Evolutionary conservation across 2,797 vertebrate genomes (phyloP), one percentile per base, ranked within the genome.

Genomic region (Nyctibius grandis): DNA sequence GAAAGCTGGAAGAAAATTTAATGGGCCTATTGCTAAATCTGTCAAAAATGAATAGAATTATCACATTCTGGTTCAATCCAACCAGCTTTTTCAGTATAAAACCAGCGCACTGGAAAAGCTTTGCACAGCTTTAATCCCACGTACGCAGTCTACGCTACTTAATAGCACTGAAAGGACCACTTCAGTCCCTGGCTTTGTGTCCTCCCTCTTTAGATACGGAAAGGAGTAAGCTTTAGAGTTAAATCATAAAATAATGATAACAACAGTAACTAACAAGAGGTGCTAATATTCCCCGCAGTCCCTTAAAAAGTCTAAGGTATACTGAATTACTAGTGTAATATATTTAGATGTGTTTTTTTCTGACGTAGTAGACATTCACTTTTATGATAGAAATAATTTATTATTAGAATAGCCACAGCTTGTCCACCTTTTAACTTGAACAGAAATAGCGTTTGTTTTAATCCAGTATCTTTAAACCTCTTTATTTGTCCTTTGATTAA

Each of bases 271-370:
- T 70, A 65, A 14, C 26, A 25, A 72, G 26, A 64, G 17, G 23
- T 6, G 8, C 17, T 38, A 63, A n/a, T 8, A 36, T 21, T 84
- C 50, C 48, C 53, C 26, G n/a, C 38, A 74, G 51, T n/a, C n/a
- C n/a, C n/a, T 53, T 51, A 0, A 65, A 61, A 50, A 81, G 29
- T 10, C 34, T 9, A 45, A 56, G 15, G 36, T 7, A 11, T 38
- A 40, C 25, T 38, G 25, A 60, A 56, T n/a, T 81, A 40, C 21
- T 25, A 56, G 3, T 5, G 23, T 6, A 63, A 53, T 36, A 21
- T 6, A 64, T 29, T n/a, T 6, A 59, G 26, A 63, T 0, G 2
- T 13, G 0, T 47, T 75, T 76, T 26, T 50, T 59, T 17, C 68
- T 31, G 51, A 74, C n/a, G 51, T 2, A 45, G 36, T 11, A 51